A percentile compares a stretch with the other conserved stretches of the same genome.
These are phyloP conservation scores for Andrena fulva DNA, from an alignment of 2,888 invertebrate species.

Conservation along the genomic window DNA sequence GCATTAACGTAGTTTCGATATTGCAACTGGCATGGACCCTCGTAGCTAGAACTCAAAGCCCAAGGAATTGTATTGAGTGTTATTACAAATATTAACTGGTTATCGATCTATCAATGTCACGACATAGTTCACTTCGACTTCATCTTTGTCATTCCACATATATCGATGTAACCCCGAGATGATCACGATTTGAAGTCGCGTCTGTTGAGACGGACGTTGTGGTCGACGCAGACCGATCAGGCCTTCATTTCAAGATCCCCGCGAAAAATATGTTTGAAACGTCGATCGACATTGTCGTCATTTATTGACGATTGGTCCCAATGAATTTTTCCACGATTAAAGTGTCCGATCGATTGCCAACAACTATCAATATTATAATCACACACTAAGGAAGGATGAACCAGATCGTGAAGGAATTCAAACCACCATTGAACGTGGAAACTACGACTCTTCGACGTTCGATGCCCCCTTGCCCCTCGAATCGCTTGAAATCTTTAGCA, in stretches of 20 bases:
- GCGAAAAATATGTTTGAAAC: slow-evolving; percentile 24
- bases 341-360: background rate
- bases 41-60: slow-evolving; percentile 39
- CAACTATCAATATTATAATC: background rate
- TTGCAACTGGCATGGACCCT: slow-evolving; percentile 48
- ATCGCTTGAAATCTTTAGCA: slow-evolving; percentile 43
- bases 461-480: slow-evolving; percentile 5
- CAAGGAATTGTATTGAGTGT: background rate
- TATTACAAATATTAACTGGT: slow-evolving; percentile 9
- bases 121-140: slow-evolving; percentile 1
- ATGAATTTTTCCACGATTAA: slow-evolving; percentile 37
- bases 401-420: slow-evolving; percentile 45
- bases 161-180: background rate
- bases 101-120: background rate
- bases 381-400: background rate
- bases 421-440: slow-evolving; percentile 63
- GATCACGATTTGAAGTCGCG: slow-evolving; percentile 55
- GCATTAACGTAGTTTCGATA: slow-evolving; percentile 41
- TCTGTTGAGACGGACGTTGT: slow-evolving; percentile 52
- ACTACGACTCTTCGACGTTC: slow-evolving; percentile 64
- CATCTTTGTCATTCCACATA: background rate
- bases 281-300: slow-evolving; percentile 61
- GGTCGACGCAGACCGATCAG: slow-evolving; percentile 49
- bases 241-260: background rate
- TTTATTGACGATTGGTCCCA: background rate